Base-by-base conservation (phyloP, 2,888 invertebrate species). In the Lithophane socia region DNA sequence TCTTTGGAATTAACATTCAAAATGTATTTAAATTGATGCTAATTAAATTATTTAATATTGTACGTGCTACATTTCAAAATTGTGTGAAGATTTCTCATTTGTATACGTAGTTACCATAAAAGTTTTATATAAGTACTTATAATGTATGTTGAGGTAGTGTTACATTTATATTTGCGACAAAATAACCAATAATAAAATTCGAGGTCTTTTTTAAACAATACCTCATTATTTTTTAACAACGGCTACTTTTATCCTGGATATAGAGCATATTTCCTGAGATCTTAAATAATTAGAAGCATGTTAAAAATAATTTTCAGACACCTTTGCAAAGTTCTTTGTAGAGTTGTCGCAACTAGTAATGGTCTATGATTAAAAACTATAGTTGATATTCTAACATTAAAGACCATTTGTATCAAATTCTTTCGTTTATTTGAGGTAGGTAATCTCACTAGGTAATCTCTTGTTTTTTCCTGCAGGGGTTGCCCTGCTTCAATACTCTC, bases 1-100 rank as follows among this genome's bases (percentile, higher is more conserved):
- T 56, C 29, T 42, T 29, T 79, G 21, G 2, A 13, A 44, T 24
- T 64, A 9, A 16, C 47, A 42, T 60, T 37, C n/a, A 44, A 64
- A 21, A 58, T 18, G 24, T 64, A 29, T 65, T 54, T 54, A 60
- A 68, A 60, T 65, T n/a, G 8, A 47, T 54, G 29, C 47, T 42
- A 24, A 52, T 75, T 24, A 58, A 64, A 52, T 42, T 68, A 56
- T 52, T 37, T 68, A 52, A 58, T 68, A 44, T 66, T 54, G 8
- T 9, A n/a, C 9, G 16, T 13, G 13, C 8, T 24, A 29, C 37
- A 56, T 49, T 52, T 44, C 12, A 54, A 18, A n/a, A 21, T 60
- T 24, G 0, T 52, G 16, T 18, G n/a, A 5, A 47, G 29, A 18
- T 58, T 58, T 44, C 5, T 18, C 29, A 10, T 61, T 61, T 67